These are phyloP conservation scores for Phyllopteryx taeniolatus DNA, from an alignment of 2,113 vertebrate species.

Conservation along the genomic window DNA sequence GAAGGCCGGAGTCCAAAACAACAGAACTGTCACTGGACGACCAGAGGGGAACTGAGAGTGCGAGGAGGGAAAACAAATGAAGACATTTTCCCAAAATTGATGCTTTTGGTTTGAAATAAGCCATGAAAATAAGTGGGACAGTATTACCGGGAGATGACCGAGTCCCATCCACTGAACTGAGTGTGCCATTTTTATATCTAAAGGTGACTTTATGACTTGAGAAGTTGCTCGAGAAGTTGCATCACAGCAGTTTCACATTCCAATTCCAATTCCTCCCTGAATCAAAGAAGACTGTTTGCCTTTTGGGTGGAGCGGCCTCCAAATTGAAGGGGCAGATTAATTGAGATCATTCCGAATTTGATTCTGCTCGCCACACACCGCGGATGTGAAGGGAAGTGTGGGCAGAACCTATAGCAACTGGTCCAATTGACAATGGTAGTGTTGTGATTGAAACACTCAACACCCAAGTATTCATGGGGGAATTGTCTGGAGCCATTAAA, in stretches of 20 bases:
- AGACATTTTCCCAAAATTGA: conserved; percentile 13
- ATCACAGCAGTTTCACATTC: conserved; percentile 43
- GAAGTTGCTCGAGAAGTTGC: conserved; percentile 1
- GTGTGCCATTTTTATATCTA: background rate
- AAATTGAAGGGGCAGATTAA: conserved; percentile 40
- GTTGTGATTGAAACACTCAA: conserved; percentile 37
- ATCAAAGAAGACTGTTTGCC: conserved; percentile 49
- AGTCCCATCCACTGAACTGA: background rate
- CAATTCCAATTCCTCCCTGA: conserved; percentile 59
- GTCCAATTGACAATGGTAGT: conserved; percentile 36
- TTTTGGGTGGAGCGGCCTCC: conserved; percentile 45
- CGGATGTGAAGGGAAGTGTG: conserved; percentile 49
- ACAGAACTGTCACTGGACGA: conserved; percentile 48
- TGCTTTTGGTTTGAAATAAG: conserved; percentile 16
- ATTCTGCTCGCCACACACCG: conserved; percentile 40
- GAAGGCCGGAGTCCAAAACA: conserved; percentile 73
- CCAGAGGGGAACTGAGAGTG: conserved; percentile 22
- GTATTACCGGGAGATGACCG: background rate
- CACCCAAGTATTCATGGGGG: conserved; percentile 30
- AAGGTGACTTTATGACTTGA: background rate
- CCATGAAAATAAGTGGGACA: background rate
- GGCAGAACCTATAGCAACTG: background rate
- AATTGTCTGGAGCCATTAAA: conserved; percentile 38
- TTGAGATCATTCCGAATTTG: conserved; percentile 49
- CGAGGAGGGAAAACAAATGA: conserved; percentile 10